Evolutionary conservation across 2,797 vertebrate genomes (phyloP).

Genomic region (Enteromius anoplus): DNA sequence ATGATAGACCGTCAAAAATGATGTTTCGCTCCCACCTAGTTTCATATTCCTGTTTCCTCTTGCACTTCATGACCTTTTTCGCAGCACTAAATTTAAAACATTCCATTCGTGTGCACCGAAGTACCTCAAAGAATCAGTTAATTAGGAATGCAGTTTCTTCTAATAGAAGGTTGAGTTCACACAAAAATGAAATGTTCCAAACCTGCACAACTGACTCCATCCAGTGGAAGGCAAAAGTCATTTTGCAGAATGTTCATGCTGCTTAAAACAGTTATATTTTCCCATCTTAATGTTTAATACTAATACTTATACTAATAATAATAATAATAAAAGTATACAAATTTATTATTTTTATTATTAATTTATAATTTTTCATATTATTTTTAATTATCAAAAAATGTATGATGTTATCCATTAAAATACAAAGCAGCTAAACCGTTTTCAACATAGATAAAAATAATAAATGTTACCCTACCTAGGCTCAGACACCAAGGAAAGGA

Average conservation of each 20-base stretch:
- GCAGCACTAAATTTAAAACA: slow-evolving; percentile 14
- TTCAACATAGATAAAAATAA: background rate
- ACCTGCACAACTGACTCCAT: background rate
- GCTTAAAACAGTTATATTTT: background rate
- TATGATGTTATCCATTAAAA: too few species aligned
- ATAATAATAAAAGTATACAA: background rate
- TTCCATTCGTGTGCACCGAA: background rate
- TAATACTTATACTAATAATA: background rate
- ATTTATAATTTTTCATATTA: background rate
- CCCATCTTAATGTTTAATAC: background rate
- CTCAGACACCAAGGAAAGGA: slow-evolving; percentile 85
- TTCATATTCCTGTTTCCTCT: slow-evolving; percentile 9
- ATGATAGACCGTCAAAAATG: slow-evolving; percentile 25
- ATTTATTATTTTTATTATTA: too few species aligned
- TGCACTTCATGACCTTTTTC: slow-evolving; percentile 4
- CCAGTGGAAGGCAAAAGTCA: background rate
- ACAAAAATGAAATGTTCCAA: background rate
- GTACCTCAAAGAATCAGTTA: slow-evolving; percentile 11
- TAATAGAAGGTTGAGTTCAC: background rate
- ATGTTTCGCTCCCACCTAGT: background rate
- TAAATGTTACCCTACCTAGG: slow-evolving; percentile 79
- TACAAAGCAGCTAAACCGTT: too few species aligned
- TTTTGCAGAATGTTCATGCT: background rate
- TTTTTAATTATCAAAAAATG: too few species aligned
- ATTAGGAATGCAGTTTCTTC: background rate